Evolutionary conservation across 2,888 invertebrate species (phyloP).

Genomic region (Sinotaia quadrata): DNA sequence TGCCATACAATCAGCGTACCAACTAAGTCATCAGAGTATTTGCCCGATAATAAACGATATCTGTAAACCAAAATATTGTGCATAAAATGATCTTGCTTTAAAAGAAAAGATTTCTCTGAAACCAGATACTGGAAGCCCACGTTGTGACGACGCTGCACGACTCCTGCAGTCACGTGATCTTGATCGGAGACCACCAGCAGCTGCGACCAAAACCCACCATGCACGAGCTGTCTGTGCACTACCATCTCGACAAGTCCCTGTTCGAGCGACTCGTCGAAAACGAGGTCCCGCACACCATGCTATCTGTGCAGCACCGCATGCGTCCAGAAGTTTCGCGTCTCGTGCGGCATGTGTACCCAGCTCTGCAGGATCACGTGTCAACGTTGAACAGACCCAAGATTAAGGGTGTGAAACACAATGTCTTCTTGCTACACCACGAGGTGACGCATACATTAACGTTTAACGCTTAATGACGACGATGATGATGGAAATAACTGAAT

Average conservation of each 20-base stretch:
- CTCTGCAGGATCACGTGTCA: conserved; percentile 54
- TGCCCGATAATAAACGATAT: too few relatives aligned
- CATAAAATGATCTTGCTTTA: too few relatives aligned
- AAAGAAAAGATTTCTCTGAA: background rate
- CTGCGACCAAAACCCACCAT: conserved; percentile 82
- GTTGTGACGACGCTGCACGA: conserved; percentile 82
- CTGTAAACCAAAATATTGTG: too few relatives aligned
- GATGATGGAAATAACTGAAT: too few relatives aligned
- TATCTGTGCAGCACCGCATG: conserved; percentile 77
- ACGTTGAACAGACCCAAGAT: conserved; percentile 49
- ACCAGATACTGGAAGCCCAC: conserved; percentile 84
- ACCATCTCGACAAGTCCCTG: conserved; percentile 82
- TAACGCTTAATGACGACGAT: too few relatives aligned
- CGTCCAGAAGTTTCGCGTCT: conserved; percentile 64
- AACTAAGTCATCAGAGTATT: too few relatives aligned
- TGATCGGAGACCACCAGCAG: conserved; percentile 88
- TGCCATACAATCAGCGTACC: too few relatives aligned
- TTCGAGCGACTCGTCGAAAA: conserved; percentile 86
- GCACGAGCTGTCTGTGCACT: conserved; percentile 78
- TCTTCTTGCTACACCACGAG: conserved; percentile 66
- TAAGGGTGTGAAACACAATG: conserved; percentile 54
- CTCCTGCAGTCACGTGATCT: conserved; percentile 84
- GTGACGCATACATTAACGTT: too few relatives aligned
- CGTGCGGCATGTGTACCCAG: conserved; percentile 59
- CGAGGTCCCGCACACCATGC: conserved; percentile 76